Evolutionary conservation across 2,888 invertebrate genomes (phyloP), one percentile per base, ranked within the genome.

Genomic region (Deroplatys truncata): DNA sequence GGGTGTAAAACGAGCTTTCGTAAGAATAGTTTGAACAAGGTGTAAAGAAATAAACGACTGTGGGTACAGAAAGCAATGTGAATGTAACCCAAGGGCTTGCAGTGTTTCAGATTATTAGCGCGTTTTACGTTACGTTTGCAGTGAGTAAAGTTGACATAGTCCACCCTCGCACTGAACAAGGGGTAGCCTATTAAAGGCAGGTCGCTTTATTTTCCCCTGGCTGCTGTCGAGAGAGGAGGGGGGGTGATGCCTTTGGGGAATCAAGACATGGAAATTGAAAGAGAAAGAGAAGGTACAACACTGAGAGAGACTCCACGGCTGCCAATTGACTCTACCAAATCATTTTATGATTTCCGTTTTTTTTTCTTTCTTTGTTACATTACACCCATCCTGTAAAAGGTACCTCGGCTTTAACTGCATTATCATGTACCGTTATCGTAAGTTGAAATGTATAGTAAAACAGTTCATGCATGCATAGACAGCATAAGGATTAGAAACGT

Each of bases 261-360:
- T 35, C 20, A 28, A 84, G 35, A 83, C 84, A 84, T 84, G 84
- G 88, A 88, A 84, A 88, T 84, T 84, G 88, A 88, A 84, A 84
- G 84, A 88, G 88, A 86, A 82, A 82, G 31, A 82, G 88, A 29
- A n/a, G 84, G 82, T 72, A 72, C 56, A 72, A 16, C 16, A 25
- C 20, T 16, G 56, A 56, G 56, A 49, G 13, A 16, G 56, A 16
- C 56, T 72, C 56, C 56, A 20, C 16, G 20, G 25, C 56, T 72
- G 56, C 56, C 56, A 72, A 72, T 72, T 72, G 56, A 72, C 20
- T 72, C 20, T 20, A 25, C 56, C 20, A 72, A 72, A 72, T 72
- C 20, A 72, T 72, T 72, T 72, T 72, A 72, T 72, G 20, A 56
- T 56, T 16, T 35, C 35, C 35, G 31, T 31, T 15, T 49, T 49